Base-by-base conservation (phyloP, 2,888 invertebrate genomes). In the Ligdia adustata region DNA sequence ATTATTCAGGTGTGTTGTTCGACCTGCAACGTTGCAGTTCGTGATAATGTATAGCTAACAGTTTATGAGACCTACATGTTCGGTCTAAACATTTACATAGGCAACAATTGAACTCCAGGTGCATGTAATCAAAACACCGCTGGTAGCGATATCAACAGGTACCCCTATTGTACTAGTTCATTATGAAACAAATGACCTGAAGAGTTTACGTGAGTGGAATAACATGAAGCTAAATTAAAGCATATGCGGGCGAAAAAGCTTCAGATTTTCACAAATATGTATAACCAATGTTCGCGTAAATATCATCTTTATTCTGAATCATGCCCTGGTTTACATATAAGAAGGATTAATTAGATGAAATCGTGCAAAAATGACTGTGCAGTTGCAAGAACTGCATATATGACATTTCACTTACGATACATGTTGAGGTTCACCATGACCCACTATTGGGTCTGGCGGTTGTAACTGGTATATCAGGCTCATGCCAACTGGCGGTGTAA, bases 61-160 rank as follows among this genome's bases (percentile, higher is more conserved):
- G 45, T 46, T 56, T 52, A 55, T 44, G 45, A 44, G 54, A 57
- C 41, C 57, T 55, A 55, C 51, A 55, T 52, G 49, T 51, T 47
- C 42, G 55, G 44, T 57, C 47, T 57, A 57, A 55, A 70, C 60
- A 61, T 57, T 62, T 59, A 70, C 60, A 61, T 57, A 62, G 57
- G 44, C 58, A 66, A 68, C 69, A 74, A 72, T 72, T 72, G 73
- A 56, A 61, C 56, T 60, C 69, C 82, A 82, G 81, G 79, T 82
- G 80, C 57, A 66, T 44, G 66, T 66, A 77, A 80, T 75, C 74
- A 72, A 68, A 79, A 72, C 72, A 73, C 54, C 46, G 55, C 60
- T 66, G 61, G 60, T 54, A 48, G 49, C 69, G 66, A 76, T 75
- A 72, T 65, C 55, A 54, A 42, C 42, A 52, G 46, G 52, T n/a